These are phyloP conservation scores for Astreopora myriophthalma DNA, from an alignment of 64 coral and sea anemone genomes.

Conservation along the genomic window DNA sequence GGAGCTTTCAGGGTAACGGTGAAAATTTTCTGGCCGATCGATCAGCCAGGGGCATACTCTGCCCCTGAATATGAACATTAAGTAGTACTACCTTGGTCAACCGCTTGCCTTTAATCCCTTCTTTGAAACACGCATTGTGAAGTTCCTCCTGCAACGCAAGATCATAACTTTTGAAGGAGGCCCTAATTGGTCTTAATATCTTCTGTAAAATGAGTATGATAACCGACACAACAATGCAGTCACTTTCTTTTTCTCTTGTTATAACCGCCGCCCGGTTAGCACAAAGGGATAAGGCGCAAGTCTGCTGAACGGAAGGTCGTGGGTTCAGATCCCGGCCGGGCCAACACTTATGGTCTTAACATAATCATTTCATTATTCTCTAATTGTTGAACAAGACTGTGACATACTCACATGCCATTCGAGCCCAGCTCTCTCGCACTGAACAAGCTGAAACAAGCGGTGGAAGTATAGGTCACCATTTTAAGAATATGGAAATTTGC, in stretches of 20 bases:
- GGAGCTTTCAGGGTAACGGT: not conserved
- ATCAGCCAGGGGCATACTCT: not conserved
- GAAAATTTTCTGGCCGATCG: not conserved
- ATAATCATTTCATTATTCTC: no score
- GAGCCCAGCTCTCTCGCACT: conserved; percentile 88
- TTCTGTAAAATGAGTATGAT: not conserved
- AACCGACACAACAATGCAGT: no score
- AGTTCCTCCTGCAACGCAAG: conserved; percentile 83
- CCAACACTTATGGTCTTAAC: no score
- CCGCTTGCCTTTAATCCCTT: conserved; percentile 88
- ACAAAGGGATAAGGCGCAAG: no score
- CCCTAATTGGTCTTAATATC: not conserved
- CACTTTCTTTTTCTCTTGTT: no score
- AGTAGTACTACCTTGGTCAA: conserved; percentile 65
- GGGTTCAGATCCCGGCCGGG: no score
- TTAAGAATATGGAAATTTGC: no score
- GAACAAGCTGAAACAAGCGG: conserved; percentile 68
- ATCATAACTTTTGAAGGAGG: not conserved
- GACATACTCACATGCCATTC: conserved; percentile 99
- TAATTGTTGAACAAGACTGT: no score
- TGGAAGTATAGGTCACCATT: not conserved
- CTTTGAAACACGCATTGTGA: conserved; percentile 74
- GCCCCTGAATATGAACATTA: not conserved
- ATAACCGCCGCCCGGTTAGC: no score
- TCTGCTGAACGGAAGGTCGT: no score